These are phyloP conservation scores for Diadegma fenestrale DNA, from an alignment of 2,888 invertebrate genomes.

Conservation along the genomic window DNA sequence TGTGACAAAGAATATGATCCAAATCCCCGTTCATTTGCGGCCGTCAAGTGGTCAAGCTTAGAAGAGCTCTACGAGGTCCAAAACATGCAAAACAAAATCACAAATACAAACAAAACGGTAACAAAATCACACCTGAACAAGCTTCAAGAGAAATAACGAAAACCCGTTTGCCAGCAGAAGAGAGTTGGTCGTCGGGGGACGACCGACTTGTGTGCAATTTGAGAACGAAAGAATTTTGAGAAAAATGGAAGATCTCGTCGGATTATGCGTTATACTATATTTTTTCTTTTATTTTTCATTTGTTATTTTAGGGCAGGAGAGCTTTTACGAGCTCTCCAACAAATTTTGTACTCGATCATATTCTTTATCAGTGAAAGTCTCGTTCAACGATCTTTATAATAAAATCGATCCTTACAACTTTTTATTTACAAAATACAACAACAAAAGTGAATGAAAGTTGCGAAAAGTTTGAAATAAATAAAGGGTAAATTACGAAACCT, in stretches of 20 bases:
- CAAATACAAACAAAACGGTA: slow-evolving; percentile 77
- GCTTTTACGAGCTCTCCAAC: slow-evolving; percentile 78
- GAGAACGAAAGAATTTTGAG: slow-evolving; percentile 70
- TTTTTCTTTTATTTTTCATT: background rate
- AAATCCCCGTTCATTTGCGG: slow-evolving; percentile 82
- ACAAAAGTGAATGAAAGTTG: slow-evolving; percentile 43
- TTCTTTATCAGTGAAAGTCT: slow-evolving; percentile 82
- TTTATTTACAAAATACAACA: slow-evolving; percentile 50
- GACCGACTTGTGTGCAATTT: slow-evolving; percentile 53
- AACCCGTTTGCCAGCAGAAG: slow-evolving; percentile 66
- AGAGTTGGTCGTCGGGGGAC: slow-evolving; percentile 59
- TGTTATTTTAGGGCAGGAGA: slow-evolving; percentile 64
- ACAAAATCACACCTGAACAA: slow-evolving; percentile 77
- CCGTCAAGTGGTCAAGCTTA: slow-evolving; percentile 80
- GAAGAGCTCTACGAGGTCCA: slow-evolving; percentile 78
- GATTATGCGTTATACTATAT: slow-evolving; percentile 67
- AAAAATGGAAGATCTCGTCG: slow-evolving; percentile 67
- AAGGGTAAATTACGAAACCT: slow-evolving; percentile 69
- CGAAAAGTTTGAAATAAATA: slow-evolving; percentile 70
- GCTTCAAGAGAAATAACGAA: slow-evolving; percentile 77
- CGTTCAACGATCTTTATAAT: slow-evolving; percentile 56
- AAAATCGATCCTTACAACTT: slow-evolving; percentile 39
- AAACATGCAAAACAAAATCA: slow-evolving; percentile 74
- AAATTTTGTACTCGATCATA: slow-evolving; percentile 81
- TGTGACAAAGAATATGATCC: slow-evolving; percentile 85